Conservation (phyloP, 2,888 invertebrate species). For the Yponomeuta sedellus region DNA sequence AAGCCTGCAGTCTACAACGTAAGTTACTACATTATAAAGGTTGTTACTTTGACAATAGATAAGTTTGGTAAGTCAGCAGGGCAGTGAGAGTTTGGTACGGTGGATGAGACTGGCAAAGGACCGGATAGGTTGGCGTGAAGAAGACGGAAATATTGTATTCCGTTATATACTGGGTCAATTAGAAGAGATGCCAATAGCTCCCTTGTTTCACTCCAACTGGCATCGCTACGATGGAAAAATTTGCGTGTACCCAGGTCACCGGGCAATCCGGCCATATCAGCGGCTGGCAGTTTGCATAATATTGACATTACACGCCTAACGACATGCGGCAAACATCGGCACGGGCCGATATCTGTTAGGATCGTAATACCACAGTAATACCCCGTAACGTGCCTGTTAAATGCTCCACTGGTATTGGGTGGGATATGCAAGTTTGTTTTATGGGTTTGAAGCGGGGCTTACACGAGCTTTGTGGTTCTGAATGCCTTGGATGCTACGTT, state of each 20-base stretch:
- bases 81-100: no score
- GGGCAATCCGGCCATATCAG: neutral
- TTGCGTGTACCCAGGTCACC: neutral
- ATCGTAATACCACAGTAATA: neutral
- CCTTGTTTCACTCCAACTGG: no score
- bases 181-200: no score
- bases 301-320: conserved; percentile 40
- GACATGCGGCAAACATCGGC: conserved; percentile 24
- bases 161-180: no score
- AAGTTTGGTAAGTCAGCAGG: no score
- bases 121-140: no score
- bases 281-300: conserved; percentile 41
- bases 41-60: no score
- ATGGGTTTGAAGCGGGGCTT: neutral
- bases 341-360: conserved; percentile 8
- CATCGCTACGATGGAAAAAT: neutral
- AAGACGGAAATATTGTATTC: no score
- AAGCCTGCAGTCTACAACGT: no score
- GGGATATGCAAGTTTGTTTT: neutral
- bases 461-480: neutral
- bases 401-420: neutral
- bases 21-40: no score
- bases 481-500: no score
- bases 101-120: no score
- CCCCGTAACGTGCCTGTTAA: neutral